phyloP scores from a whole-genome alignment of 2,113 vertebrate species.

The Lates calcarifer region DNA sequence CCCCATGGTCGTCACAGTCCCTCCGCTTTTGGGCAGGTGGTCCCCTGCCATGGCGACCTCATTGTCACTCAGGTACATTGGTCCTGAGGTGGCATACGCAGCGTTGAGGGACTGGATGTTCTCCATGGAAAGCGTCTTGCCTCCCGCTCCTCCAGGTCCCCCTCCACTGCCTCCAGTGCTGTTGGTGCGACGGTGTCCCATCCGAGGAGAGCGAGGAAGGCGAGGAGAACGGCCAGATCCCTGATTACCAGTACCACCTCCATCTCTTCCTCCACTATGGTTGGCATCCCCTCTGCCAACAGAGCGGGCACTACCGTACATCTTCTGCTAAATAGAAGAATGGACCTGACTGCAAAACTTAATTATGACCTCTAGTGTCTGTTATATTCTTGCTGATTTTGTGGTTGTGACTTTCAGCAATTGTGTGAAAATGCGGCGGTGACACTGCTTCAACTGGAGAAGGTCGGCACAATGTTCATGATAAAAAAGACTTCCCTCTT shows the following conservation, averaged over 20 bases:
- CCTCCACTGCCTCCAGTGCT: conserved; percentile 95
- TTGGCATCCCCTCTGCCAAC: conserved; percentile 93
- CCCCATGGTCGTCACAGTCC: conserved; percentile 90
- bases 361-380: background rate
- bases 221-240: conserved; percentile 95
- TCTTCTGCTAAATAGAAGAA: conserved; percentile 70
- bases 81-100: conserved; percentile 96
- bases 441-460: conserved; percentile 55
- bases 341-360: conserved; percentile 15
- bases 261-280: conserved; percentile 83
- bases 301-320: conserved; percentile 97
- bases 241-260: conserved; percentile 81
- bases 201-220: conserved; percentile 94
- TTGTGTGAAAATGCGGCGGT: conserved; percentile 3
- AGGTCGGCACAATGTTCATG: conserved; percentile 44
- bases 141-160: conserved; percentile 87
- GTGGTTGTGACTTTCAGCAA: background rate
- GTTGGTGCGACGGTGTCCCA: conserved; percentile 97
- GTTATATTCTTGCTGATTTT: conserved; percentile 9
- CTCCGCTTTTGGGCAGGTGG: conserved; percentile 92
- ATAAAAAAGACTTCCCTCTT: conserved; percentile 45
- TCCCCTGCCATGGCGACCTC: conserved; percentile 91
- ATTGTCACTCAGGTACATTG: conserved; percentile 98
- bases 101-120: conserved; percentile 99
- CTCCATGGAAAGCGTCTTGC: conserved; percentile 98